Evolutionary conservation across 1,140 invertebrate genomes (phyloP).

Genomic region (Oedothorax gibbosus): DNA sequence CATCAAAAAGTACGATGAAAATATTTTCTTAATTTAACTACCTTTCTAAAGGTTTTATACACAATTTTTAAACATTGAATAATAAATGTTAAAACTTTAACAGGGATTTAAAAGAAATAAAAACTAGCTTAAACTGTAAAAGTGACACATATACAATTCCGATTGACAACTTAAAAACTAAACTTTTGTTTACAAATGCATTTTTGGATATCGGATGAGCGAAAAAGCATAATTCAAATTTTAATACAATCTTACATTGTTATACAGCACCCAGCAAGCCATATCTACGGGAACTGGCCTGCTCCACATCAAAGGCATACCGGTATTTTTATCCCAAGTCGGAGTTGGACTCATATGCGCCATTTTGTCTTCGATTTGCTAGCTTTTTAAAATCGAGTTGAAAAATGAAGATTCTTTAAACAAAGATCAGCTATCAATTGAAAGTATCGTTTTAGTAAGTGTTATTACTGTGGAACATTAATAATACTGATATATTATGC

Average conservation of each 20-base stretch:
- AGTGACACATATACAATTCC: background rate
- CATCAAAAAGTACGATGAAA: too few species aligned
- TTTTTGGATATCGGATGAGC: background rate
- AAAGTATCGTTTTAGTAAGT: conserved; percentile 15
- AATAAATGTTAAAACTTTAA: too few species aligned
- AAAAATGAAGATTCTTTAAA: conserved; percentile 20
- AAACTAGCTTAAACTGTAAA: too few species aligned
- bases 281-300: conserved; percentile 58
- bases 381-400: background rate
- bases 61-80: too few species aligned
- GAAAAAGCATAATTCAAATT: background rate
- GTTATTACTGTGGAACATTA: conserved; percentile 22
- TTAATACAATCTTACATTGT: conserved; percentile 49
- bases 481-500: conserved; percentile 58
- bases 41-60: too few species aligned
- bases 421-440: conserved; percentile 18
- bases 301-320: conserved; percentile 54
- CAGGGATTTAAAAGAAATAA: too few species aligned
- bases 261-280: conserved; percentile 59
- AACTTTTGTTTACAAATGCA: background rate
- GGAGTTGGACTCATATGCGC: conserved; percentile 60
- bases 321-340: conserved; percentile 61
- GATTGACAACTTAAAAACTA: background rate
- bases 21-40: too few species aligned
- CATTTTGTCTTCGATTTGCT: conserved; percentile 55